phyloP scores from a whole-genome alignment of 2,113 vertebrate genomes.

The Bubo scandiacus region DNA sequence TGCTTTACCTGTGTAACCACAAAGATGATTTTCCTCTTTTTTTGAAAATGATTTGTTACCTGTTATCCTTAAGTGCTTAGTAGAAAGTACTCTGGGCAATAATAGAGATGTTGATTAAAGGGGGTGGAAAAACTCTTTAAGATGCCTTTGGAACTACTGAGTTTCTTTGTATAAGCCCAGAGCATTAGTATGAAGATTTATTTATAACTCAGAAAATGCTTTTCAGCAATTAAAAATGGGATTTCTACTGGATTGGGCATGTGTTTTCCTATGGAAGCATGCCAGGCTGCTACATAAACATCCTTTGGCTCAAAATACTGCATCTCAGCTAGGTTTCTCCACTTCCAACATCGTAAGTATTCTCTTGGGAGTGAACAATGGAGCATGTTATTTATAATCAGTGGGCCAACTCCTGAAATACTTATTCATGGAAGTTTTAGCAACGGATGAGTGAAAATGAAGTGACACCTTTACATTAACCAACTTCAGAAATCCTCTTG shows the following conservation, averaged over 20 bases:
- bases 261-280: neutral
- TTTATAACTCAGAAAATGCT: neutral
- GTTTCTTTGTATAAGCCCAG: neutral
- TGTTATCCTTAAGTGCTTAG: neutral
- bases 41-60: neutral
- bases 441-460: neutral
- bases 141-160: neutral
- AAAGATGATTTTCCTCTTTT: neutral
- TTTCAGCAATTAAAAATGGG: neutral
- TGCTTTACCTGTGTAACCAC: neutral
- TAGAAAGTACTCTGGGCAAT: neutral
- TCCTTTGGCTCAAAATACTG: neutral
- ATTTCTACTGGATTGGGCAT: neutral
- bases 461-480: neutral
- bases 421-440: neutral
- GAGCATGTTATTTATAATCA: neutral
- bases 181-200: neutral
- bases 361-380: neutral
- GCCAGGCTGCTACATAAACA: constrained; percentile 12
- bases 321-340: neutral
- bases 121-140: neutral
- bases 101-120: neutral
- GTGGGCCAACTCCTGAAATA: neutral
- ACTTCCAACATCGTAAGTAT: neutral
- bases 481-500: neutral